Evolutionary conservation across 2,113 vertebrate species (phyloP), one percentile per base, ranked within the genome.

Genomic region (Siphamia tubifer): DNA sequence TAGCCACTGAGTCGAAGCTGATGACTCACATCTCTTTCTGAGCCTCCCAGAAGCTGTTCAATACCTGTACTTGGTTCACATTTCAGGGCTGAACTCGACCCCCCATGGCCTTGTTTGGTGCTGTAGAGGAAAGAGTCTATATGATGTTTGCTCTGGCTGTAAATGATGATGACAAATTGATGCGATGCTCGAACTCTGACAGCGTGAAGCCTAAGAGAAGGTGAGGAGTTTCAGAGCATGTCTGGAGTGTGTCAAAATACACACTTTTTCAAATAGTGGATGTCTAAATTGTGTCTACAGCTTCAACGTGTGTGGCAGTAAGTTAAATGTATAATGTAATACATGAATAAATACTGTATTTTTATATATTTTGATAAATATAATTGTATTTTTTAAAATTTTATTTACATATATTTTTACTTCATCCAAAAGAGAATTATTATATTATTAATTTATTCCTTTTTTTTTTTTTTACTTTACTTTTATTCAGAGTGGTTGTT

Each of bases 1-100:
- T 55, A 80, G 51, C 62, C 63, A 68, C 67, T 43, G 66, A 81
- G 58, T 72, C 25, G 16, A 67, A 42, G 66, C 39, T 48, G 84
- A 85, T 85, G 77, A 83, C 54, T 83, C 65, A 30, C 39, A 48
- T 70, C 73, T 57, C 62, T 35, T 27, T 71, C 45, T 43, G 43
- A 43, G 63, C 62, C 81, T 57, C 74, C 70, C 74, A 74, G 57
- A 52, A 68, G 74, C 62, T 12, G 49, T 62, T 72, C 61, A 20
- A 68, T 68, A 63, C 58, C 32, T 67, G 60, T 23, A 45, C 61
- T 72, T 69, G 43, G 57, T 68, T 53, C 36, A 56, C 62, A 75
- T 76, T 61, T 68, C 23, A 42, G 24, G 48, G 52, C 66, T 72
- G 43, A 34, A 68, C 45, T 68, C 44, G 23, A 30, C 5, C 43